Percentiles rank a stretch among this genome's conserved stretches.
phyloP scores from a whole-genome alignment of 1,140 invertebrate genomes.

The Scaptodrosophila lebanonensis region DNA sequence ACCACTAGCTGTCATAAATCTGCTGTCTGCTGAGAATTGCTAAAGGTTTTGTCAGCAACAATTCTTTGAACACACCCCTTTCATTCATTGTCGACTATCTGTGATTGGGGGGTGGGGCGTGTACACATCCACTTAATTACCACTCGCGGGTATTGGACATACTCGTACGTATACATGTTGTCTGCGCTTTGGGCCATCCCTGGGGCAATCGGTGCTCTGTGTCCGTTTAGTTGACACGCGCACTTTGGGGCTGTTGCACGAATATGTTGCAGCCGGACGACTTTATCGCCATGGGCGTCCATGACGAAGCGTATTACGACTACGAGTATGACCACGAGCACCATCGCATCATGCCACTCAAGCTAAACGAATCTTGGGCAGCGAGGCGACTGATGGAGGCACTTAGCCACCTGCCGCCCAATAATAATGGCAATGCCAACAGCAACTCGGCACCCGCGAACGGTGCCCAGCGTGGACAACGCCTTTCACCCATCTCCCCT shows the following conservation, averaged over 20 bases:
- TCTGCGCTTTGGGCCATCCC: not conserved
- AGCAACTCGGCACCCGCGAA: slow-evolving; percentile 60
- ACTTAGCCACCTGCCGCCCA: slow-evolving; percentile 59
- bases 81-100: too few relatives aligned
- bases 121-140: slow-evolving; percentile 43
- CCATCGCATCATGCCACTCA: slow-evolving; percentile 77
- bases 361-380: slow-evolving; percentile 80
- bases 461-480: not conserved
- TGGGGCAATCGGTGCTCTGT: too few relatives aligned
- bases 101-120: not conserved
- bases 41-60: too few relatives aligned
- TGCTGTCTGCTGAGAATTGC: too few relatives aligned
- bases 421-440: slow-evolving; percentile 7
- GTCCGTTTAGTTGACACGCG: slow-evolving; percentile 61
- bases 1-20: too few relatives aligned
- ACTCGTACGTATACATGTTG: slow-evolving; percentile 29
- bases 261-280: slow-evolving; percentile 48
- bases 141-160: slow-evolving; percentile 51
- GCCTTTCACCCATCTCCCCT: not conserved
- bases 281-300: too few relatives aligned
- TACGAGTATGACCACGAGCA: slow-evolving; percentile 17
- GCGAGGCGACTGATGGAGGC: slow-evolving; percentile 77
- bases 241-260: slow-evolving; percentile 17
- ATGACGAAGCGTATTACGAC: slow-evolving; percentile 11
- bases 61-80: too few relatives aligned